These are phyloP conservation scores for Chroicocephalus ridibundus DNA, from an alignment of 2,113 vertebrate genomes.

Conservation along the genomic window DNA sequence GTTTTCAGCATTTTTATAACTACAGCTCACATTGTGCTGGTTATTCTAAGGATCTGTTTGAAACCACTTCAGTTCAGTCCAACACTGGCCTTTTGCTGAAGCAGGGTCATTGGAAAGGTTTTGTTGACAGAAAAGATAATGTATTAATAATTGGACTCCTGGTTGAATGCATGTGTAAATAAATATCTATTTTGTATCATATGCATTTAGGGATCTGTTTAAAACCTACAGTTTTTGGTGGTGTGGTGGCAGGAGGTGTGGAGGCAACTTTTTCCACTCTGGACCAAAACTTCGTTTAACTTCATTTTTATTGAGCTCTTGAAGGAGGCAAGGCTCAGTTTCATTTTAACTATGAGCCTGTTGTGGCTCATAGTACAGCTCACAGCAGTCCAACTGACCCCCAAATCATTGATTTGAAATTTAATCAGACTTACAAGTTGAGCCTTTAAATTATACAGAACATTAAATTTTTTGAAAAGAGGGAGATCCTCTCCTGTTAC, in stretches of 20 bases:
- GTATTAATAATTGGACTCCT: background rate
- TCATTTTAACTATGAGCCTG: constrained; percentile 26
- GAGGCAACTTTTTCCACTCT: background rate
- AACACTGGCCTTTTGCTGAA: background rate
- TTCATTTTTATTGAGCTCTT: constrained; percentile 25
- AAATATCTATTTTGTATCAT: background rate
- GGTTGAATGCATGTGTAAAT: background rate
- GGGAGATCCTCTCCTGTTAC: background rate
- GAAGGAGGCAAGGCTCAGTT: background rate
- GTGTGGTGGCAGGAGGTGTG: too few relatives aligned
- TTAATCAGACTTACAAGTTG: background rate
- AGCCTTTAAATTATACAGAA: background rate
- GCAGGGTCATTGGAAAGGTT: background rate
- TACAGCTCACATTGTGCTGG: background rate
- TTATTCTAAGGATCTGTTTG: background rate
- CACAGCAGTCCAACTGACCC: background rate
- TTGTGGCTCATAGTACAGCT: constrained; percentile 1
- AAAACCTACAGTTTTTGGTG: background rate
- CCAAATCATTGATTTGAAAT: background rate
- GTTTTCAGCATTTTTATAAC: constrained; percentile 43
- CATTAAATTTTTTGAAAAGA: background rate
- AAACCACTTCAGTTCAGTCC: background rate
- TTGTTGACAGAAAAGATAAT: background rate
- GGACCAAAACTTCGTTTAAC: background rate
- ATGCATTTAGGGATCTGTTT: background rate